Evolutionary conservation across 2,113 vertebrate genomes (phyloP).

Genomic region (Zapornia atra): DNA sequence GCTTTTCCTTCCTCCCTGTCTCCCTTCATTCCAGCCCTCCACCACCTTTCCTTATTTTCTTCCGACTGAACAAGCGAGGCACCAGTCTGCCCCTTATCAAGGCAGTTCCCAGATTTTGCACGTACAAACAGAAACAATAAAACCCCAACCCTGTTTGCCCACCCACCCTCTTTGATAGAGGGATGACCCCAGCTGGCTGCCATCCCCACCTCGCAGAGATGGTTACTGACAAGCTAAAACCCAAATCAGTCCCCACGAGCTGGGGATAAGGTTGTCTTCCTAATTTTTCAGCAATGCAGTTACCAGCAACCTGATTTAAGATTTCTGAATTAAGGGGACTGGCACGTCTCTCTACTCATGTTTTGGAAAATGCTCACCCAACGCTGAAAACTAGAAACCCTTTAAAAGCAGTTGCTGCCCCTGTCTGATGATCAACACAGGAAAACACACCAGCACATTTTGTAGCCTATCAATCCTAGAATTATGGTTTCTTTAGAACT

Average conservation of each 20-base stretch:
- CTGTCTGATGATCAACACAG: not conserved
- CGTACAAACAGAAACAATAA: not conserved
- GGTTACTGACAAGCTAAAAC: not conserved
- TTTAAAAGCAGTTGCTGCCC: not conserved
- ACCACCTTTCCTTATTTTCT: not conserved
- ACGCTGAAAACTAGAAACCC: not conserved
- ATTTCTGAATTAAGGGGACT: not conserved
- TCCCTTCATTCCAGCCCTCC: not conserved
- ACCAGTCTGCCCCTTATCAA: not conserved
- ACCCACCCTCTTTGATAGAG: not conserved
- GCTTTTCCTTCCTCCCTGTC: not conserved
- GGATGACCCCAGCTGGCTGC: not conserved
- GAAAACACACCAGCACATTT: not conserved
- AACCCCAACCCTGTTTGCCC: not conserved
- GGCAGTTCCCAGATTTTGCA: not conserved
- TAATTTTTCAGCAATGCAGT: not conserved
- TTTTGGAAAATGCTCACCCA: not conserved
- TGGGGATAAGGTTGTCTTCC: not conserved
- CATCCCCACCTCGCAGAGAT: fast-evolving
- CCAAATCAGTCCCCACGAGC: not conserved
- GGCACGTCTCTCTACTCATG: fast-evolving
- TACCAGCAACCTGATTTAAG: not conserved
- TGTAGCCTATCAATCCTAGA: not conserved
- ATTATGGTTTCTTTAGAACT: not conserved
- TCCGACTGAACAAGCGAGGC: not conserved